Conservation (phyloP, 2,888 invertebrate species). For the Hermodice carunculata region DNA sequence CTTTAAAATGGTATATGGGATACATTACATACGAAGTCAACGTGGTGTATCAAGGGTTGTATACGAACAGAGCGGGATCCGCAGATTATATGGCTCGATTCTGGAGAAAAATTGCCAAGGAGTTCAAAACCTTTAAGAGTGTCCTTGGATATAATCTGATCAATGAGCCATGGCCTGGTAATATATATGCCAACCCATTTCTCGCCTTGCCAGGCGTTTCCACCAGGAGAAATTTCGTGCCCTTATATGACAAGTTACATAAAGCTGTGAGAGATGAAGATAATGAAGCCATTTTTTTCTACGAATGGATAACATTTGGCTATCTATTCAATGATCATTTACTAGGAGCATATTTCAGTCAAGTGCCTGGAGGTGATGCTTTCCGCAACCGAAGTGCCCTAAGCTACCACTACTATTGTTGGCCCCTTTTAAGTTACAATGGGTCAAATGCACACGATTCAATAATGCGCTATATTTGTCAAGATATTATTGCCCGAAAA, state of each 20-base stretch:
- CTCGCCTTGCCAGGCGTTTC: slow-evolving; percentile 52
- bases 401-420: slow-evolving; percentile 57
- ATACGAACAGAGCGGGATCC: slow-evolving; percentile 44
- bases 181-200: slow-evolving; percentile 45
- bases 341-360: slow-evolving; percentile 48
- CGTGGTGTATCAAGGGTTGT: slow-evolving; percentile 50
- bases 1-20: slow-evolving; percentile 39
- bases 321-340: slow-evolving; percentile 27
- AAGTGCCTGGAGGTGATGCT: slow-evolving; percentile 47
- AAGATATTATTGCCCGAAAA: slow-evolving; percentile 40
- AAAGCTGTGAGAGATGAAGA: slow-evolving; percentile 48
- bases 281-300: slow-evolving; percentile 48
- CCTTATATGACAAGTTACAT: slow-evolving; percentile 45
- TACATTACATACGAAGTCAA: slow-evolving; percentile 51
- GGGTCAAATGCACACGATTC: slow-evolving; percentile 31
- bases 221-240: slow-evolving; percentile 45
- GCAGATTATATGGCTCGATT: slow-evolving; percentile 42
- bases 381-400: slow-evolving; percentile 40
- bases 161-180: slow-evolving; percentile 59
- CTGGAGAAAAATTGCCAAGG: slow-evolving; percentile 44
- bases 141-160: slow-evolving; percentile 56
- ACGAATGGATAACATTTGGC: slow-evolving; percentile 58
- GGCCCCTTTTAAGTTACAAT: slow-evolving; percentile 37
- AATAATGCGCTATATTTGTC: slow-evolving; percentile 39
- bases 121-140: slow-evolving; percentile 33